Base-by-base conservation (phyloP, 1,140 invertebrate species). In the Brachionus rubens region DNA sequence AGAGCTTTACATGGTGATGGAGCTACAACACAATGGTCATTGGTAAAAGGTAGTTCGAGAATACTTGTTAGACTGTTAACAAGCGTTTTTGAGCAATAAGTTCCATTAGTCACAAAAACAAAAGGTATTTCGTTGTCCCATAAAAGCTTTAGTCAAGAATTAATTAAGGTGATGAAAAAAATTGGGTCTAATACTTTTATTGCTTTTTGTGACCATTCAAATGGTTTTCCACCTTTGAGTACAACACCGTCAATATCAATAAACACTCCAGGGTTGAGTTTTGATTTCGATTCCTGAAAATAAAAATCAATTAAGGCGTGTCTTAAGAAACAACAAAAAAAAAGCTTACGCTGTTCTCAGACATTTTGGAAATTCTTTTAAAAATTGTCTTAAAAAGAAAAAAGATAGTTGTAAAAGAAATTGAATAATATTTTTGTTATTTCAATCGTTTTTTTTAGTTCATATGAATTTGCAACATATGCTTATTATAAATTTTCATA, bases 101-200 rank as follows among this genome's bases (percentile, higher is more conserved):
- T 72, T 72, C 68, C 68, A 50, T 72, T 72, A 6, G 68, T 72
- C 5, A 72, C 68, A 54, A 72, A 72, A 50, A 72, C 50, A 54
- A 72, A 72, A 30, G 68, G 68, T n/a, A 72, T 72, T 30, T 72
- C 28, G 21, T 72, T 72, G 4, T 72, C 68, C 68, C 68, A 72
- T 9, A 72, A 19, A 3, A 28, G 19, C 68, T 72, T 14, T 16
- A 46, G 4, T 19, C 10, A 24, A 19, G 10, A 65, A 36, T 36
- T 7, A 65, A 41, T 40, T 1, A 24, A 1, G 21, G 9, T 41
- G 5, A 3, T 9, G 0, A 65, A 3, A 14, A 24, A 40, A 2
- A 12, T 26, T 43, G 2, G 12, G 16, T 68, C n/a, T 26, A 24
- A 50, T 72, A 72, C 68, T 3, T 48, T 30, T 33, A 72, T 72